A percentile compares a stretch with the other conserved stretches of the same genome.
phyloP scores from a whole-genome alignment of 2,113 vertebrate species.

The Ictalurus furcatus region DNA sequence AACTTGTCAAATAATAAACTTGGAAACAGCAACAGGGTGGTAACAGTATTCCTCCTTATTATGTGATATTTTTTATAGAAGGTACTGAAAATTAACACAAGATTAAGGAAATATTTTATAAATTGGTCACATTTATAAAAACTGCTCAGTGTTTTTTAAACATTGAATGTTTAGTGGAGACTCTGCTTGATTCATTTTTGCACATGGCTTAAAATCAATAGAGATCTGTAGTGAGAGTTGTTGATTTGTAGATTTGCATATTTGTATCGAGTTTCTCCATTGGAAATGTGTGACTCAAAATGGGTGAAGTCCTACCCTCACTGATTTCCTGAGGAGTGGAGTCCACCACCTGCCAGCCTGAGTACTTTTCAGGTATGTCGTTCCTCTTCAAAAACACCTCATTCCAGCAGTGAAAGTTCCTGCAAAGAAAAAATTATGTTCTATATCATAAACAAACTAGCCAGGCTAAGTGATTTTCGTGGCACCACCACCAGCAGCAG shows the following conservation, averaged over 20 bases:
- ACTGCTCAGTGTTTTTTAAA: too few relatives aligned
- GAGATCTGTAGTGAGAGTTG: neutral
- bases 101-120: too few relatives aligned
- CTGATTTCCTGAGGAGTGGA: conserved; percentile 94
- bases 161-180: neutral
- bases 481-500: neutral
- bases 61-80: neutral
- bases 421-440: conserved; percentile 52
- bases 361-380: conserved; percentile 78
- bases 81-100: too few relatives aligned
- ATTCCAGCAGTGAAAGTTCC: conserved; percentile 98
- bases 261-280: neutral
- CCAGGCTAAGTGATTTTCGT: neutral
- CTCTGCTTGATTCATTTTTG: neutral
- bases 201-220: neutral
- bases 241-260: neutral
- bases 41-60: too few relatives aligned
- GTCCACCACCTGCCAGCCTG: conserved; percentile 92
- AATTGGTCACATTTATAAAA: too few relatives aligned
- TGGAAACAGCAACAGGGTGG: too few relatives aligned
- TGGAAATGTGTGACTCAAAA: neutral
- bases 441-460: neutral
- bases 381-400: conserved; percentile 81
- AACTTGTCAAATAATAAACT: too few relatives aligned
- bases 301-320: conserved; percentile 74